Base-by-base conservation (phyloP, 2,113 vertebrate genomes). In the Uria lomvia region DNA sequence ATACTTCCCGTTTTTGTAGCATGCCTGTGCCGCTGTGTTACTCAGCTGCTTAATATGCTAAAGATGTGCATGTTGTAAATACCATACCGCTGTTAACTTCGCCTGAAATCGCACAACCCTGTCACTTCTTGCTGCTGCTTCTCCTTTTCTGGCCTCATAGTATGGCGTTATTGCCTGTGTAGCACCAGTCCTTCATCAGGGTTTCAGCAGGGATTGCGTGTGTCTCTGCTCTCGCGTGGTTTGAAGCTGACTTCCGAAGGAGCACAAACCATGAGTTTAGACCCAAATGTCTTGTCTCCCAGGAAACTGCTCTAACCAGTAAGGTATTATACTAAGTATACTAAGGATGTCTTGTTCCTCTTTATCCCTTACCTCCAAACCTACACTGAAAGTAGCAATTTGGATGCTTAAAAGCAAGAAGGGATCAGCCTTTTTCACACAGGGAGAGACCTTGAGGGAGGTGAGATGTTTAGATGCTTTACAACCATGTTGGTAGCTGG, bases 131-230 rank as follows among this genome's bases (percentile, higher is more conserved):
- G 20, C 53, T 72, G 18, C 40, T 78, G 5, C 40, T 34, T 77
- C n/a, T 81, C 11, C 8, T 88, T 58, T 60, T 87, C 20, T 75
- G 40, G 22, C 72, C n/a, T 59, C 1, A 1, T 63, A 19, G 13
- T 11, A 18, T 3, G 0, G 11, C 45, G 7, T 29, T 53, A 11
- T 0, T 74, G 50, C 55, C 38, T 67, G 9, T 42, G 20, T 71
- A 30, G 17, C 55, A n/a, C 50, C 20, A 10, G 1, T 32, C 34
- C 11, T 79, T 56, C 42, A 4, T 5, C 8, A 12, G 4, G 12
- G 18, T 80, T 92, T 86, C 43, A 14, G 22, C 36, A 55, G 58
- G 13, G 52, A 9, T 22, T 50, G 38, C 0, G 0, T 40, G 5
- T 19, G 6, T 67, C 17, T 50, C 38, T 59, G 15, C 42, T 47